Evolutionary conservation across 1,140 invertebrate genomes (phyloP), one percentile per base, ranked within the genome.

Genomic region (Linepithema humile): DNA sequence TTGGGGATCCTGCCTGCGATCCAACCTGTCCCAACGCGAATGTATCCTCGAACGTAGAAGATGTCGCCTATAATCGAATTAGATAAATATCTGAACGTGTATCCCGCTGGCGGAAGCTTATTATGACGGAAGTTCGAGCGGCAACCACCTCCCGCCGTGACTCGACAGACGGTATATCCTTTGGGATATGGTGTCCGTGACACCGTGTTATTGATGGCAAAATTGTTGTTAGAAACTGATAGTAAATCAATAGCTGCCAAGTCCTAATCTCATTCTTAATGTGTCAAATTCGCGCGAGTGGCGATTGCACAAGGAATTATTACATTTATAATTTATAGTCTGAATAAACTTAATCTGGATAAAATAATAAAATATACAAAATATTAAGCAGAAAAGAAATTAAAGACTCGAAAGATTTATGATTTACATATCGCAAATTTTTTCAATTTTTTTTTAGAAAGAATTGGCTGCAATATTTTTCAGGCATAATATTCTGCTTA

Each of bases 81-180:
- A 77, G 59, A 77, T 77, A 77, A 77, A 77, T 77, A 77, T 77
- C 74, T 77, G 74, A 77, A 77, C 59, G 74, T 50, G 73, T 62
- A 53, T 65, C 74, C 40, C 29, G 20, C 32, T 45, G 29, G 38
- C 40, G 59, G 60, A 77, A 65, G 74, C 59, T 77, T 77, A 77
- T 77, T 77, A 77, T 77, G 60, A 77, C 59, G 43, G 74, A 77
- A 77, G 73, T 64, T 77, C 57, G 73, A 26, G 48, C 26, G 57
- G 73, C 74, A 77, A 60, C 55, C 26, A n/a, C 26, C 38, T 26
- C 29, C n/a, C 17, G 2, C 48, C 45, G 26, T 65, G 74, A 77
- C 74, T 77, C 74, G 60, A 50, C 60, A 20, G 20, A 62, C 59
- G 29, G 12, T 53, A n/a, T 26, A 53, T 77, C 74, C 60, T 38